Base-by-base conservation (phyloP, 1,140 invertebrate species). In the Tetramorium alpestre region DNA sequence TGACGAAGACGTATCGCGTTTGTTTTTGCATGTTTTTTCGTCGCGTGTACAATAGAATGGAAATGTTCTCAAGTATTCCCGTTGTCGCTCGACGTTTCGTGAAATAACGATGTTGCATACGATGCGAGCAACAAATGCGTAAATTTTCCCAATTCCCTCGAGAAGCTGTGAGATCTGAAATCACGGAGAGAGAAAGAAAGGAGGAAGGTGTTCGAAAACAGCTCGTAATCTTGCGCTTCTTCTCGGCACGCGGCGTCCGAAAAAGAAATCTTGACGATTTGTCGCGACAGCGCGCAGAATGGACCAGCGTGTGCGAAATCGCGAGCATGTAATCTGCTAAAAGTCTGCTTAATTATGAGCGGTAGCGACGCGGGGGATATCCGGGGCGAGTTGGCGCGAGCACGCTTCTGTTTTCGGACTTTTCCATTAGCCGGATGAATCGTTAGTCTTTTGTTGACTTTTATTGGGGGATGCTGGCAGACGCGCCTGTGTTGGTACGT, bases 381-480 rank as follows among this genome's bases (percentile, higher is more conserved):
- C 75, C 88, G 60, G 78, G 82, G 88, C 87, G 87, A 88, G 89
- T 76, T 85, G 90, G 88, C 88, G 90, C 88, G 91, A 80, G 91
- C 86, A 86, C 91, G 92, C 92, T 93, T 94, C 93, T 95, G 94
- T 95, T 95, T 95, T 95, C 93, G 95, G 94, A 95, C 94, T 95
- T 95, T 95, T 95, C 95, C 95, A 95, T 95, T 95, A 95, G 95
- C 92, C 92, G 94, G 94, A 95, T 95, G 95, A 95, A 94, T 95
- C 95, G 94, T 95, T 95, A 95, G 95, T 95, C 95, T 95, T 95
- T 95, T 95, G 95, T 95, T 95, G 95, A 95, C 95, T 95, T 95
- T 95, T 95, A 95, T 95, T 95, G 94, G 95, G 92, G 93, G 92
- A 93, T 89, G 91, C 85, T 89, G 89, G 85, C 87, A 70, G 88